Conservation (phyloP, 2,797 vertebrate genomes). For the Rhinella marina region DNA sequence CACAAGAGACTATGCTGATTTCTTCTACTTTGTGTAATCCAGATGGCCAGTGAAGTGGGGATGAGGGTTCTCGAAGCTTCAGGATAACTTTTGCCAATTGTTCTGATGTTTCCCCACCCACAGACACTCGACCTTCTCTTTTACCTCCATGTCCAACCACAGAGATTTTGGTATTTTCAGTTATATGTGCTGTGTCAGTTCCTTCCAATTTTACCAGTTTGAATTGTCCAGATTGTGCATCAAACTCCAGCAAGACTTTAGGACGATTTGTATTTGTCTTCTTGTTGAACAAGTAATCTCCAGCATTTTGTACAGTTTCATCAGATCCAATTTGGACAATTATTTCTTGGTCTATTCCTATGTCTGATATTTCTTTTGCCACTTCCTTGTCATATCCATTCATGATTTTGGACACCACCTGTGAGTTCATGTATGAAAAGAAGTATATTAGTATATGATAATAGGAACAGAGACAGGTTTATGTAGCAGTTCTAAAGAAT, state of each 20-base stretch:
- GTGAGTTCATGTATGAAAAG: not conserved
- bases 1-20: constrained; percentile 15
- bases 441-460: not conserved
- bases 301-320: not conserved
- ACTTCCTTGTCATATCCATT: not conserved
- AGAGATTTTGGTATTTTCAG: constrained; percentile 19
- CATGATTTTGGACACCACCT: not conserved
- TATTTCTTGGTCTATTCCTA: not conserved
- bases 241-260: not conserved
- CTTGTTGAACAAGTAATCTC: constrained; percentile 8
- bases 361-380: not conserved
- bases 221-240: not conserved
- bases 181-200: not conserved
- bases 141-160: constrained; percentile 21
- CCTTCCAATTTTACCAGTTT: not conserved
- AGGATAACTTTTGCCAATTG: not conserved
- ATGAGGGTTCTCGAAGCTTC: not conserved
- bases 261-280: not conserved
- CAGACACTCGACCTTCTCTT: not conserved
- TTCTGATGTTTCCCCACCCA: constrained; percentile 23
- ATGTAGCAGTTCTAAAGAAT: no score
- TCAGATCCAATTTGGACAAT: constrained; percentile 19
- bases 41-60: constrained; percentile 8
- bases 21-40: not conserved
- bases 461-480: not conserved